These are phyloP conservation scores for Melipona bicolor DNA, from an alignment of 2,888 invertebrate genomes.

Conservation along the genomic window DNA sequence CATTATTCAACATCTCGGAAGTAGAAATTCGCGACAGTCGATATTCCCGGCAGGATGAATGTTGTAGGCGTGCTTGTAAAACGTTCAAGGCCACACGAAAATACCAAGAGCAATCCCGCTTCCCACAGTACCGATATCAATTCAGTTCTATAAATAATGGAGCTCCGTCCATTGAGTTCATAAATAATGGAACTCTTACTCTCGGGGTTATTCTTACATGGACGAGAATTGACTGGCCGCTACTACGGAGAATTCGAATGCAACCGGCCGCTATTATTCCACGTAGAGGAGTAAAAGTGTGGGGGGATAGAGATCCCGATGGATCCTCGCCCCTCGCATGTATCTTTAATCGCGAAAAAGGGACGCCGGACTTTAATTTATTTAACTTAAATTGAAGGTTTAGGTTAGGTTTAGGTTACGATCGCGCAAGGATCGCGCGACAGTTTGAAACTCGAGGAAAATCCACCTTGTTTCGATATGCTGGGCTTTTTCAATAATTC, in stretches of 20 bases:
- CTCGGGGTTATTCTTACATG: constrained; percentile 25
- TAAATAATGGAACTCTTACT: constrained; percentile 63
- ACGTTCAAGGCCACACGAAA: constrained; percentile 41
- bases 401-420: too few relatives aligned
- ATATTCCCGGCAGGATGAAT: constrained; percentile 26
- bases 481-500: background rate
- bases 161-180: constrained; percentile 47
- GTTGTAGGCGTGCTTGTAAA: background rate
- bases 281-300: constrained; percentile 34
- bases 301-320: background rate
- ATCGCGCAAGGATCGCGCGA: background rate
- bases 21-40: background rate
- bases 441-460: background rate
- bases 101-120: constrained; percentile 30
- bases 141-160: constrained; percentile 59
- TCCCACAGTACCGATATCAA: constrained; percentile 43
- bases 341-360: constrained; percentile 29
- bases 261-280: constrained; percentile 40
- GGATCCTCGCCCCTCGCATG: constrained; percentile 19
- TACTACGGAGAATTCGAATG: constrained; percentile 34
- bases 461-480: background rate
- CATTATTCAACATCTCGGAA: background rate
- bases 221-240: constrained; percentile 45
- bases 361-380: constrained; percentile 20
- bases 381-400: background rate